Evolutionary conservation across 2,113 vertebrate genomes (phyloP).

Genomic region (Ploceus nigricollis): DNA sequence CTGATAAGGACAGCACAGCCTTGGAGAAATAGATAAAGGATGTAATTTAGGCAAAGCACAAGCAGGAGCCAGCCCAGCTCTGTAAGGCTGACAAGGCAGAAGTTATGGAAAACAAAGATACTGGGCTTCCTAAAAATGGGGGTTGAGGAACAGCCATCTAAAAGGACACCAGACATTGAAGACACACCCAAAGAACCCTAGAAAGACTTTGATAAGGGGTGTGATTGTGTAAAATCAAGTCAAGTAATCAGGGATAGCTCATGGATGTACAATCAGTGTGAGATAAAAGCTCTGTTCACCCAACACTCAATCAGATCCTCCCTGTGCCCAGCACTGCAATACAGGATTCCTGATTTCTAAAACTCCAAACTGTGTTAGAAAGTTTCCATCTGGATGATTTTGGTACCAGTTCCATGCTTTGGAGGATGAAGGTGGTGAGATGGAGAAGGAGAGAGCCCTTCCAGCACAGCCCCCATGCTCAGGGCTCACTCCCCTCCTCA

Average conservation of each 20-base stretch:
- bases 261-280: neutral
- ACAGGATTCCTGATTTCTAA: neutral
- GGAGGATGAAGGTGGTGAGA: too few species aligned
- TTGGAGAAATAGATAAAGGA: neutral
- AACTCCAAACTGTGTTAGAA: too few species aligned
- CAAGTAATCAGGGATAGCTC: neutral
- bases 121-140: neutral
- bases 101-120: neutral
- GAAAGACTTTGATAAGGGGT: neutral
- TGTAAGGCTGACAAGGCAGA: neutral
- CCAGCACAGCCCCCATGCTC: fast-evolving
- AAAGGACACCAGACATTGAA: neutral
- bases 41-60: neutral
- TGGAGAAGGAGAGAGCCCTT: neutral
- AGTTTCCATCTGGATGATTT: neutral
- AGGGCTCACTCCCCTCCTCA: neutral
- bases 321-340: neutral
- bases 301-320: neutral
- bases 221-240: neutral
- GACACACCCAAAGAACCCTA: neutral
- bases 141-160: neutral
- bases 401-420: fast-evolving
- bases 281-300: neutral
- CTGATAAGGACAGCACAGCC: neutral
- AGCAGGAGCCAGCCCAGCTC: neutral